A percentile compares a stretch with the other conserved stretches of the same genome.
Conservation (phyloP, 53 echinoderm and acorn worm genomes). For the Crossaster papposus region DNA sequence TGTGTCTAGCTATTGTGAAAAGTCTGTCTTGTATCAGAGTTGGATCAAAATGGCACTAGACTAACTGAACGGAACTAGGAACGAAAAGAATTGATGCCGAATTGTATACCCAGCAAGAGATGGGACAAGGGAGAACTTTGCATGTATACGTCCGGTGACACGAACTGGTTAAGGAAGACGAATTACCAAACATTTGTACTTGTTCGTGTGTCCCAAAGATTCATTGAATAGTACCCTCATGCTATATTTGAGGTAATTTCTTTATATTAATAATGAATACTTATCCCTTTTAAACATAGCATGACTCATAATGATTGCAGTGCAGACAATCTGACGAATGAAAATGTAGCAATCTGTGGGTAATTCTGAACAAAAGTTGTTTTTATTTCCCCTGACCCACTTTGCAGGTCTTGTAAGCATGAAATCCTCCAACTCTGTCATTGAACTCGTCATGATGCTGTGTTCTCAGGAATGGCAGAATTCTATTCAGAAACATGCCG, state of each 20-base stretch:
- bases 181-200: too few relatives aligned
- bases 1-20: not conserved
- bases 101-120: too few relatives aligned
- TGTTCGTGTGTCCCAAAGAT: not conserved
- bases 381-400: too few relatives aligned
- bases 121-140: too few relatives aligned
- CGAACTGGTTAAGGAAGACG: too few relatives aligned
- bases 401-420: slow-evolving; percentile 88
- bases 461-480: slow-evolving; percentile 99
- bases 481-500: slow-evolving; percentile 99
- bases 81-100: not conserved
- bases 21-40: slow-evolving; percentile 13
- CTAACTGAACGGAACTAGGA: not conserved
- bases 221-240: not conserved
- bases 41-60: not conserved
- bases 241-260: not conserved
- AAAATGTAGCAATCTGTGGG: too few relatives aligned
- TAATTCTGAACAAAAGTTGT: too few relatives aligned
- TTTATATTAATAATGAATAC: too few relatives aligned
- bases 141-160: too few relatives aligned
- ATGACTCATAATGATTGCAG: too few relatives aligned
- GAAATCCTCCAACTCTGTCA: slow-evolving; percentile 99
- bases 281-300: too few relatives aligned
- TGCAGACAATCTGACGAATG: too few relatives aligned
- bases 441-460: slow-evolving; percentile 99